Evolutionary conservation across 2,113 vertebrate genomes (phyloP).

Genomic region (Daboia siamensis): DNA sequence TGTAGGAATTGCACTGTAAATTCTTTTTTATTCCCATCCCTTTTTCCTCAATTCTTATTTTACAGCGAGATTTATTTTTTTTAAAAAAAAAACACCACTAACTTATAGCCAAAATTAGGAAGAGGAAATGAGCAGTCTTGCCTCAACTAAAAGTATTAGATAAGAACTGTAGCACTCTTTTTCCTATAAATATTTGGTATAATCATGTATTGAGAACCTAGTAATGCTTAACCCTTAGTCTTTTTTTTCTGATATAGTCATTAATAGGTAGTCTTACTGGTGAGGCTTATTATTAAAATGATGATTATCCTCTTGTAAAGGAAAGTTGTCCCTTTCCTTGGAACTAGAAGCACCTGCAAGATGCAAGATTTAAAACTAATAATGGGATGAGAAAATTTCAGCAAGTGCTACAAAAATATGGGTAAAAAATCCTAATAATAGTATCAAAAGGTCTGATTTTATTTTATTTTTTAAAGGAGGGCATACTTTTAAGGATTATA

Average conservation of each 20-base stretch:
- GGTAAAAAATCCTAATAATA: not conserved
- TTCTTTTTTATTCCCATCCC: not conserved
- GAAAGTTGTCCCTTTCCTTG: not conserved
- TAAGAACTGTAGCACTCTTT: not conserved
- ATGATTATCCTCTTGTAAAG: not conserved
- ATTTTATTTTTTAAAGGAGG: not conserved
- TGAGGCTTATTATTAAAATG: not conserved
- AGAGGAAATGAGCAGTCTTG: not conserved
- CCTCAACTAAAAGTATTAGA: not conserved
- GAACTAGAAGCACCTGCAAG: not conserved
- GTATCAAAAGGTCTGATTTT: not conserved
- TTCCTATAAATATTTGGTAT: not conserved
- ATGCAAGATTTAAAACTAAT: not conserved
- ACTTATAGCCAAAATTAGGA: not conserved
- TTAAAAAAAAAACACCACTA: constrained; percentile 2
- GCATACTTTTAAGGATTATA: not conserved
- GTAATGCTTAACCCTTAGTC: not conserved
- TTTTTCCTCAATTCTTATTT: not conserved
- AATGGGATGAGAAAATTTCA: not conserved
- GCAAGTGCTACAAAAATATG: not conserved
- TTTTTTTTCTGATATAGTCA: not conserved
- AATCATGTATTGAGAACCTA: not conserved
- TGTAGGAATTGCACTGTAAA: not conserved
- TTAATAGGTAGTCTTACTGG: not conserved
- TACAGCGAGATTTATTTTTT: not conserved